Evolutionary conservation across 35 echinoderm and acorn worm genomes (phyloP).

Genomic region (Strongylocentrotus purpuratus): DNA sequence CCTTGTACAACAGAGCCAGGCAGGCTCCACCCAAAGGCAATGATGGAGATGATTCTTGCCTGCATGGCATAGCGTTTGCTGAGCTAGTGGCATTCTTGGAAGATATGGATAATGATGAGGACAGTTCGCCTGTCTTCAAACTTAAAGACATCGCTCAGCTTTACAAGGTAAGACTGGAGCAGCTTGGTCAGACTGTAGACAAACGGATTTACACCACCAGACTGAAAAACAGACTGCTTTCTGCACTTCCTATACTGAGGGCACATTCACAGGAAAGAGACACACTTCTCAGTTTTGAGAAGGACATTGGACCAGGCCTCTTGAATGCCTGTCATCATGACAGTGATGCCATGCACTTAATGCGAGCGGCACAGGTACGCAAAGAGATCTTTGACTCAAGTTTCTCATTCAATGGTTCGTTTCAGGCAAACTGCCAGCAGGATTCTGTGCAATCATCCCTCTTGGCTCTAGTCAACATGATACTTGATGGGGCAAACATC

Average conservation of each 20-base stretch:
- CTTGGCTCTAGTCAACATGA: constrained; percentile 66
- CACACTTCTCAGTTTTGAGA: constrained; percentile 57
- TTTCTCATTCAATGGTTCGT: constrained; percentile 32
- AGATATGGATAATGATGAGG: constrained; percentile 44
- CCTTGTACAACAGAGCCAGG: constrained; percentile 42
- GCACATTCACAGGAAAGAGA: constrained; percentile 64
- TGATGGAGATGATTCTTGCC: constrained; percentile 8
- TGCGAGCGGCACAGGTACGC: constrained; percentile 50
- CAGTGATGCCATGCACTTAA: constrained; percentile 58
- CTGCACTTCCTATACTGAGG: constrained; percentile 67
- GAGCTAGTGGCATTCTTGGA: constrained; percentile 64
- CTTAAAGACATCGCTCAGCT: constrained; percentile 57
- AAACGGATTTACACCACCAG: constrained; percentile 60
- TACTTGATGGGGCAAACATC: constrained; percentile 65
- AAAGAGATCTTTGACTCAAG: constrained; percentile 49
- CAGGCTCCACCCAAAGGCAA: neutral
- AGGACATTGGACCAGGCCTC: constrained; percentile 62
- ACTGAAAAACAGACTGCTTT: constrained; percentile 70
- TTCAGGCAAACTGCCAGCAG: constrained; percentile 53
- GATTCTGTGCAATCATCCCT: constrained; percentile 63
- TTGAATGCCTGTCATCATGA: constrained; percentile 52
- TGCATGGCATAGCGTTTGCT: constrained; percentile 58
- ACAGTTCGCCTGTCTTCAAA: constrained; percentile 55
- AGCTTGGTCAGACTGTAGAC: constrained; percentile 50
- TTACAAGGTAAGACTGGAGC: constrained; percentile 71